phyloP scores from a whole-genome alignment of 2,888 invertebrate species.

The Miltochrista miniata region DNA sequence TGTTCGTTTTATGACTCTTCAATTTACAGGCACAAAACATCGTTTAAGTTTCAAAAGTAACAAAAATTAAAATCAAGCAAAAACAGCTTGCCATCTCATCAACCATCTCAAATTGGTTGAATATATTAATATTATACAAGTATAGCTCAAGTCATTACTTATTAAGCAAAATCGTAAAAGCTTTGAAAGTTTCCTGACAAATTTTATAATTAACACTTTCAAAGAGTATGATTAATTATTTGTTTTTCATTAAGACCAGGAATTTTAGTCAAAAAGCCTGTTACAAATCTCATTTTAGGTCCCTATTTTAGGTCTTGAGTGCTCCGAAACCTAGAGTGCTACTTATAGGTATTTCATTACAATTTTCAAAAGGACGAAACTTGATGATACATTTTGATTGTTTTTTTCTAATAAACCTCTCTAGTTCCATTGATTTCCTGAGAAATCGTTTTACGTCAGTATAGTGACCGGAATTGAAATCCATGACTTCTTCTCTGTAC shows the following conservation, averaged over 20 bases:
- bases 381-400: too few relatives aligned
- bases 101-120: conserved; percentile 3
- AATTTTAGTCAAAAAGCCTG: conserved; percentile 17
- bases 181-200: conserved; percentile 26
- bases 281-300: not conserved
- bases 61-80: conserved; percentile 12
- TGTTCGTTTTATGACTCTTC: too few relatives aligned
- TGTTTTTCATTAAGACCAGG: conserved; percentile 1
- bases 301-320: not conserved
- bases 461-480: too few relatives aligned
- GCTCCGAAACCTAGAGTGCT: too few relatives aligned
- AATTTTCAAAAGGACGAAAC: too few relatives aligned
- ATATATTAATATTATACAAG: conserved; percentile 10
- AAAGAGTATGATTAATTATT: conserved; percentile 33
- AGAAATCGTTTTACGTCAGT: too few relatives aligned
- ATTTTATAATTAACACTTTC: conserved; percentile 33
- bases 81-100: not conserved
- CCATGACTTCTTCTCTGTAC: too few relatives aligned
- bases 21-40: too few relatives aligned
- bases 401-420: too few relatives aligned
- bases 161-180: conserved; percentile 25
- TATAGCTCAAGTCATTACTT: conserved; percentile 20
- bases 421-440: too few relatives aligned
- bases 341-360: too few relatives aligned
- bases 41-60: not conserved